These are phyloP conservation scores for Zygogramma bicolorata DNA, from an alignment of 2,888 invertebrate species.

Conservation along the genomic window DNA sequence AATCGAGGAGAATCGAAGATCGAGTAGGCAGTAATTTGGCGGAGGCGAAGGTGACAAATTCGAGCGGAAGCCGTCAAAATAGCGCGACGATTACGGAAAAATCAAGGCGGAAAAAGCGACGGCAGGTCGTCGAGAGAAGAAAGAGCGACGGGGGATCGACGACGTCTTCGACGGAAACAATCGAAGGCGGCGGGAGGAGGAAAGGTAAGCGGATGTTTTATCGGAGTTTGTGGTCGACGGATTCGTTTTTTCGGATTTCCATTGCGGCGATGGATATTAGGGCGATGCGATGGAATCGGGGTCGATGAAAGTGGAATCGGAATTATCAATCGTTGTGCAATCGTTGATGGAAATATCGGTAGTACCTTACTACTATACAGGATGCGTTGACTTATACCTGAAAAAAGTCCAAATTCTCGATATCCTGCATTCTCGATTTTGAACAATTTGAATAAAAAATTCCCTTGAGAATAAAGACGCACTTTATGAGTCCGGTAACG, in stretches of 20 bases:
- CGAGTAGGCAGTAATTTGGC: conserved; percentile 32
- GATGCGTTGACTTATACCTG: no score
- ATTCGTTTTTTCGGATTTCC: not conserved
- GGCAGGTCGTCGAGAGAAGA: conserved; percentile 35
- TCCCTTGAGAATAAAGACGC: no score
- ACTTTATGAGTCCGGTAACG: no score
- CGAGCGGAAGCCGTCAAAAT: conserved; percentile 45
- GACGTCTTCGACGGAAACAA: conserved; percentile 30
- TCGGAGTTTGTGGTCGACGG: conserved; percentile 7
- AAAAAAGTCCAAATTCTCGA: no score
- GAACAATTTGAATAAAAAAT: no score
- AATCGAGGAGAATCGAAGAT: not conserved
- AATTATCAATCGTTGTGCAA: no score
- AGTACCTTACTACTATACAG: no score
- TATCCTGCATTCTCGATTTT: no score
- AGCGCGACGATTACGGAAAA: conserved; percentile 41
- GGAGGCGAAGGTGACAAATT: conserved; percentile 42
- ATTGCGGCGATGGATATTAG: no score
- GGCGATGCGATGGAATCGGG: no score
- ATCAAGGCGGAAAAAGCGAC: conserved; percentile 41
- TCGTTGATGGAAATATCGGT: no score
- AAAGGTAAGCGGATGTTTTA: conserved; percentile 38
- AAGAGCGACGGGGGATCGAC: conserved; percentile 50
- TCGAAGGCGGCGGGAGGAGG: conserved; percentile 45
- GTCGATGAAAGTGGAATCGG: no score